These are phyloP conservation scores for Neofelis nebulosa DNA, from an alignment of 2,113 vertebrate species.

Conservation along the genomic window DNA sequence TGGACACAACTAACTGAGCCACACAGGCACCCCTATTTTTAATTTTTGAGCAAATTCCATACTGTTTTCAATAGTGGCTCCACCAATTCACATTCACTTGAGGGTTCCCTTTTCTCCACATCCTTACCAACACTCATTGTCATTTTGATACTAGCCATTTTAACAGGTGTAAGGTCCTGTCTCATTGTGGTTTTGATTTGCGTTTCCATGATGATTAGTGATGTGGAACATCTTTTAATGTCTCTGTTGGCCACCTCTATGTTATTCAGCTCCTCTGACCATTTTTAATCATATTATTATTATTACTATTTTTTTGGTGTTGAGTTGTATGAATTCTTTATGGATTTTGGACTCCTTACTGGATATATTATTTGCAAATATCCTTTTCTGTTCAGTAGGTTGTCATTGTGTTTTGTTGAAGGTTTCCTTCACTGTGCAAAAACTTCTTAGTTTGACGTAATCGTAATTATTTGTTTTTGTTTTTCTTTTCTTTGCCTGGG, in stretches of 20 bases:
- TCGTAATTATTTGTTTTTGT: background rate
- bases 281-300: background rate
- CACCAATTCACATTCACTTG: background rate
- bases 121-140: background rate
- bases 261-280: background rate
- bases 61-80: background rate
- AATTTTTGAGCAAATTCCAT: background rate
- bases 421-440: background rate
- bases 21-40: background rate
- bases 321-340: background rate
- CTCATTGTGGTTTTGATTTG: background rate
- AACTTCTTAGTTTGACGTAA: background rate
- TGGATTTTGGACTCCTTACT: background rate
- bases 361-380: background rate
- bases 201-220: background rate
- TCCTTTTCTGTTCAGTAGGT: background rate
- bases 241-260: background rate
- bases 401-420: background rate
- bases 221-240: background rate
- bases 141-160: background rate
- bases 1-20: too few relatives aligned
- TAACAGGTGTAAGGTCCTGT: background rate
- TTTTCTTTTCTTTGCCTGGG: background rate
- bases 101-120: background rate
- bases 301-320: background rate